A percentile compares a stretch with the other conserved stretches of the same genome.
phyloP scores from a whole-genome alignment of 2,113 vertebrate species.

The Mionectes macconnelli region DNA sequence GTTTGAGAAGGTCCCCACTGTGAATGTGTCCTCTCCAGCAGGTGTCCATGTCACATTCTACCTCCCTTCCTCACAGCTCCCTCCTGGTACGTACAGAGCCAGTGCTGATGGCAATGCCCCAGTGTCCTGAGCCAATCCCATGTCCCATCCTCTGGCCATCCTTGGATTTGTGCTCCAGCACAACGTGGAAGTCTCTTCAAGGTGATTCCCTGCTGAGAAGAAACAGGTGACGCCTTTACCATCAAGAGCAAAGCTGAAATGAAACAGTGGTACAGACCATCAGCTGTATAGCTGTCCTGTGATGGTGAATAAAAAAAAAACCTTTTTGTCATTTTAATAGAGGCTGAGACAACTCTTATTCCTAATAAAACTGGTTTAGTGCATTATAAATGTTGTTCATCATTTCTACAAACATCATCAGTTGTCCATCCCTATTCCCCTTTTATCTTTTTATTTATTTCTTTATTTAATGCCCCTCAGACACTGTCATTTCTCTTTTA shows the following conservation, averaged over 20 bases:
- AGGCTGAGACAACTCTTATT: background rate
- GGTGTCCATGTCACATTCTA: background rate
- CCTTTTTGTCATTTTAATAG: background rate
- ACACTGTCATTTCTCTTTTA: background rate
- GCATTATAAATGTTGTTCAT: background rate
- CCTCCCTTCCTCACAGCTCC: background rate
- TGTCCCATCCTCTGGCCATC: background rate
- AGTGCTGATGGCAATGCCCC: accelerated
- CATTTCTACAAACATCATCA: background rate
- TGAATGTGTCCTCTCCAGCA: background rate
- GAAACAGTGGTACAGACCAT: background rate
- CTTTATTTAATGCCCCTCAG: background rate
- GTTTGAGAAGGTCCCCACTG: background rate
- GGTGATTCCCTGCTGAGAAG: background rate
- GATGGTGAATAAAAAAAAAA: background rate
- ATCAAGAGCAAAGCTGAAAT: background rate
- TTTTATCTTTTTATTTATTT: background rate
- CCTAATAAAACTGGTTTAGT: background rate
- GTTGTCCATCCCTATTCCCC: background rate
- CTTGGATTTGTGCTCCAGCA: background rate
- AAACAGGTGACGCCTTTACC: background rate
- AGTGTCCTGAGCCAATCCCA: background rate
- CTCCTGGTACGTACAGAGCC: background rate
- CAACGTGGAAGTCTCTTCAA: background rate
- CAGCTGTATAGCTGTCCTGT: background rate